These are phyloP conservation scores for Allolobophora icterica DNA, from an alignment of 2,888 invertebrate genomes.

Conservation along the genomic window DNA sequence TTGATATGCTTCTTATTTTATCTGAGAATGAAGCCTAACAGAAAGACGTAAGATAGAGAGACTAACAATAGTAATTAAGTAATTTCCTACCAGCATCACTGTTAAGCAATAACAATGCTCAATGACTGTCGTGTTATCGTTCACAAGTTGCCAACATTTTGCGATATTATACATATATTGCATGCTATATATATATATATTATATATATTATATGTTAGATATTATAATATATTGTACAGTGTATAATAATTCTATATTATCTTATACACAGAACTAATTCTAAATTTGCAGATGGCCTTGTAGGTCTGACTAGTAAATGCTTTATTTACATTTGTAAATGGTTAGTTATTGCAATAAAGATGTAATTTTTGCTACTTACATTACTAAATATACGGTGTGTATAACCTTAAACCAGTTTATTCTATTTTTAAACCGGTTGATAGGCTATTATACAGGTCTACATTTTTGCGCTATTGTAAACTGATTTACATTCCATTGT, in stretches of 20 bases:
- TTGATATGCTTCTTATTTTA: background rate
- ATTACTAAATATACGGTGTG: background rate
- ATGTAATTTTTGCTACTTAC: conserved; percentile 7
- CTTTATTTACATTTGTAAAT: background rate
- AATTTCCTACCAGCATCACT: background rate
- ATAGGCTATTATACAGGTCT: background rate
- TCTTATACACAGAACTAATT: background rate
- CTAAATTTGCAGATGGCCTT: background rate
- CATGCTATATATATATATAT: background rate
- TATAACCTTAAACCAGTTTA: background rate
- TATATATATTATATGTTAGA: background rate
- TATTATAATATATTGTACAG: background rate
- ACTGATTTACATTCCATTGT: background rate
- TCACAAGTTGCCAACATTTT: conserved; percentile 1
- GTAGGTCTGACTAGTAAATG: background rate
- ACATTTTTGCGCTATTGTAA: background rate
- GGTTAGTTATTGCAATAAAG: background rate
- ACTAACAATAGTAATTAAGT: background rate
- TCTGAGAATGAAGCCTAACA: background rate
- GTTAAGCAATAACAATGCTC: conserved; percentile 17
- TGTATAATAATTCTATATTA: background rate
- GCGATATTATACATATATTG: conserved; percentile 17
- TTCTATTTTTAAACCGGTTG: background rate
- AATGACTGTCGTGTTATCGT: conserved; percentile 11
- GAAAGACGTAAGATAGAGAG: background rate